These are phyloP conservation scores for Pica pica DNA, from an alignment of 2,113 vertebrate species.

Conservation along the genomic window DNA sequence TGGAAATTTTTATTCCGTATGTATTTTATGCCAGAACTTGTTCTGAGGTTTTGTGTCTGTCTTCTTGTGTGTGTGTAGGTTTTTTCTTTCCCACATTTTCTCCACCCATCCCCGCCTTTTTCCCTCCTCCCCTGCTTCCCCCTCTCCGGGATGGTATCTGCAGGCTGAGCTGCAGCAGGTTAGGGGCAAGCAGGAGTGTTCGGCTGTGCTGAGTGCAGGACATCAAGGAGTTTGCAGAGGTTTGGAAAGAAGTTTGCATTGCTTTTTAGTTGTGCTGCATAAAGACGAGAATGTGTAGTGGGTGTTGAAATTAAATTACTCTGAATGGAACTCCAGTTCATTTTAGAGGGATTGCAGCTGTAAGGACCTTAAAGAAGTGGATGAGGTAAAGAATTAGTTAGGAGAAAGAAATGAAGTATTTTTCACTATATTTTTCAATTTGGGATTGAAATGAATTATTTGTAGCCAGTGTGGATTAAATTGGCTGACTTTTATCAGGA, in stretches of 20 bases:
- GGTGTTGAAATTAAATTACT: background rate
- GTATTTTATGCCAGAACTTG: background rate
- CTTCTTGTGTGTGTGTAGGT: background rate
- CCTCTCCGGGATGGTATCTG: background rate
- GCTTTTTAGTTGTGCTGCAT: background rate
- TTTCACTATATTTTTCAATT: background rate
- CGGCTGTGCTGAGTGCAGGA: background rate
- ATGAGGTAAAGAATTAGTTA: background rate
- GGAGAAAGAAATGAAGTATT: background rate
- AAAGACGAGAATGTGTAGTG: background rate
- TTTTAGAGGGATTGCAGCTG: background rate
- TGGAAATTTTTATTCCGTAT: accelerated
- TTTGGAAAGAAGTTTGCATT: background rate
- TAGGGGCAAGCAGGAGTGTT: background rate
- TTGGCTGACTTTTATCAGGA: background rate
- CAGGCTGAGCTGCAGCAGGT: background rate
- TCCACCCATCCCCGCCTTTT: background rate
- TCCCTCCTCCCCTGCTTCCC: background rate
- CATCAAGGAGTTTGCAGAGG: background rate
- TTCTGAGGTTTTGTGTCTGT: background rate
- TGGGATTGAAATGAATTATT: background rate
- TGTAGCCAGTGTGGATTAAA: background rate
- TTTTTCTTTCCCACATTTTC: background rate
- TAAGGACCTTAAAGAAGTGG: background rate
- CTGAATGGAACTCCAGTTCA: background rate